A percentile compares a stretch with the other conserved stretches of the same genome.
These are phyloP conservation scores for Nannobrachium achirus DNA, from an alignment of 2,113 vertebrate genomes.

Conservation along the genomic window DNA sequence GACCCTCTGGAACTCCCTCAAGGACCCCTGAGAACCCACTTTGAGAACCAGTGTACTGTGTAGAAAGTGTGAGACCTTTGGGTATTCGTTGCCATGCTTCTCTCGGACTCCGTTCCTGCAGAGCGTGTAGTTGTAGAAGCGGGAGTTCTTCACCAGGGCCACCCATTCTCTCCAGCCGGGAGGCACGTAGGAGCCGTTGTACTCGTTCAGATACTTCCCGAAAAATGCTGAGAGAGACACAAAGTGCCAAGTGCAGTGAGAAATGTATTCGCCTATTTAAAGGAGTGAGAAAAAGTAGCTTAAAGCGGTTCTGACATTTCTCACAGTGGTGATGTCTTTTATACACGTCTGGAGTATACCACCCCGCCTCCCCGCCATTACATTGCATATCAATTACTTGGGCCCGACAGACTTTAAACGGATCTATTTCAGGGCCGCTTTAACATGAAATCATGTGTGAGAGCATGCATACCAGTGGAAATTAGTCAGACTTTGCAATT, in stretches of 20 bases:
- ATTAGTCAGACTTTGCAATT: too few species aligned
- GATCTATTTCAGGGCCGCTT: too few species aligned
- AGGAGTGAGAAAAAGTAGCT: background rate
- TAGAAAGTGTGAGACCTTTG: conserved; percentile 84
- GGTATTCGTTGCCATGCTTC: conserved; percentile 90
- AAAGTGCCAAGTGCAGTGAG: background rate
- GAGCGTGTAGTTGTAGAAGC: conserved; percentile 97
- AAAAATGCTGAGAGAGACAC: conserved; percentile 86
- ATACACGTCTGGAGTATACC: too few species aligned
- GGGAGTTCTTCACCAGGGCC: conserved; percentile 94
- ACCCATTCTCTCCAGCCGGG: conserved; percentile 98
- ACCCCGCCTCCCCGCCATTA: too few species aligned
- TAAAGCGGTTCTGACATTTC: too few species aligned
- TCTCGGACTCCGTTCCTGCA: conserved; percentile 93
- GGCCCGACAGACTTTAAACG: too few species aligned
- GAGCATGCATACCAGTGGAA: background rate
- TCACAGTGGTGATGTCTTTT: too few species aligned
- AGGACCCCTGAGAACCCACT: too few species aligned
- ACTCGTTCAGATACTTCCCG: conserved; percentile 97
- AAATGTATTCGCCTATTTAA: too few species aligned
- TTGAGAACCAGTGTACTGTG: too few species aligned
- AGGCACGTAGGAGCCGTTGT: conserved; percentile 96
- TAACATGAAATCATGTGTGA: background rate
- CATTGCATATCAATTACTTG: too few species aligned
- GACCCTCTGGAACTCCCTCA: too few species aligned